Conservation (phyloP, 2,113 vertebrate species). For the Festucalex cinctus region DNA sequence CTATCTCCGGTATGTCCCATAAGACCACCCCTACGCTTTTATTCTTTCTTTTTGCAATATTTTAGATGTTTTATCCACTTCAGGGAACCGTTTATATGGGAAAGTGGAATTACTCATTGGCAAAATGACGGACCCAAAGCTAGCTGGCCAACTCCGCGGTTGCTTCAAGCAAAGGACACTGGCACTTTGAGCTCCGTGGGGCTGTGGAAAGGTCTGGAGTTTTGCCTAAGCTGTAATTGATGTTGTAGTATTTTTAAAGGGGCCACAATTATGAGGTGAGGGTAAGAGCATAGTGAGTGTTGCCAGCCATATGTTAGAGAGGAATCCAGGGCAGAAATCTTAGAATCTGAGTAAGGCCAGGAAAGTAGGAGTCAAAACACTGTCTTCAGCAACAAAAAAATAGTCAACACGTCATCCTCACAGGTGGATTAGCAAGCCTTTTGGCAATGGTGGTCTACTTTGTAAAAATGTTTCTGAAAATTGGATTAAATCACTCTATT, state of each 20-base stretch:
- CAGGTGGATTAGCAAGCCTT: neutral
- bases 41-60: slow-evolving; percentile 45
- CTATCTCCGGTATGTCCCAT: slow-evolving; percentile 62
- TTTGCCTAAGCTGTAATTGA: slow-evolving; percentile 57
- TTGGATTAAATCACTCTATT: neutral
- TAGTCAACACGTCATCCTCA: neutral
- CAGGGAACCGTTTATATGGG: slow-evolving; percentile 40
- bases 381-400: neutral
- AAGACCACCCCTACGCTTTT: slow-evolving; percentile 49
- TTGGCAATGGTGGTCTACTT: too few relatives aligned
- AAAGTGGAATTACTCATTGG: slow-evolving; percentile 13
- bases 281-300: slow-evolving; percentile 27
- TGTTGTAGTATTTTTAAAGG: slow-evolving; percentile 56
- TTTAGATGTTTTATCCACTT: slow-evolving; percentile 34
- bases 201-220: slow-evolving; percentile 41
- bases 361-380: neutral
- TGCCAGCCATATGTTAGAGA: slow-evolving; percentile 29
- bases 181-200: slow-evolving; percentile 51
- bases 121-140: slow-evolving; percentile 16
- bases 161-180: slow-evolving; percentile 36
- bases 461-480: too few relatives aligned
- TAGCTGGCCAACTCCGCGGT: slow-evolving; percentile 39
- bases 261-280: slow-evolving; percentile 29
- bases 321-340: slow-evolving; percentile 28
- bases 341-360: slow-evolving; percentile 13